A percentile compares a stretch with the other conserved stretches of the same genome.
phyloP scores from a whole-genome alignment of 1,140 invertebrate genomes.

The Cephus cinctus region DNA sequence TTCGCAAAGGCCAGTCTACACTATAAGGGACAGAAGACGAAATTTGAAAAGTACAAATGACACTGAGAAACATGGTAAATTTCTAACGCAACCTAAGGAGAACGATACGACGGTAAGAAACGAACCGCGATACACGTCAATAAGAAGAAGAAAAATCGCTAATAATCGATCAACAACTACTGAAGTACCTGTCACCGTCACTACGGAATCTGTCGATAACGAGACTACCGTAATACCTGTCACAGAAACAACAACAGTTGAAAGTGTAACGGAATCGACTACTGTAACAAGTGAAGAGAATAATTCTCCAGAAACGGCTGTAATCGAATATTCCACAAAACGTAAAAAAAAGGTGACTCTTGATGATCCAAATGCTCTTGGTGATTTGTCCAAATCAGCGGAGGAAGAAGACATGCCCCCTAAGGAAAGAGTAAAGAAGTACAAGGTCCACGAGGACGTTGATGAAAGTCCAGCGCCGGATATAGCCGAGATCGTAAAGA shows the following conservation, averaged over 20 bases:
- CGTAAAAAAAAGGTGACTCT: too few relatives aligned
- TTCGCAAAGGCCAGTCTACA: slow-evolving; percentile 26
- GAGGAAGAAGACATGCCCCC: neutral
- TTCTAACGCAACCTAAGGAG: slow-evolving; percentile 13
- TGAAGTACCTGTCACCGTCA: neutral
- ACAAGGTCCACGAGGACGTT: slow-evolving; percentile 21
- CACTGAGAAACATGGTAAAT: slow-evolving; percentile 25
- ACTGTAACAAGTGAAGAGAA: slow-evolving; percentile 13
- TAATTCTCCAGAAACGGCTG: slow-evolving; percentile 3
- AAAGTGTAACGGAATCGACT: neutral
- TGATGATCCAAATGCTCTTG: too few relatives aligned
- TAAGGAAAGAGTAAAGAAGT: slow-evolving; percentile 5
- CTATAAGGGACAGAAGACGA: slow-evolving; percentile 27
- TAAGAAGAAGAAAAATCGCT: slow-evolving; percentile 11
- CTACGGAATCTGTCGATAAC: too few relatives aligned
- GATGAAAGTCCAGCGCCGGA: slow-evolving; percentile 9
- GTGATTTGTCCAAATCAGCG: too few relatives aligned
- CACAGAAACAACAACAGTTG: neutral
- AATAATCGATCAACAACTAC: slow-evolving; percentile 8
- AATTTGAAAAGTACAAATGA: slow-evolving; percentile 24
- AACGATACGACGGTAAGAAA: slow-evolving; percentile 28
- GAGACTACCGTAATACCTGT: neutral
- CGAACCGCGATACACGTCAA: slow-evolving; percentile 35
- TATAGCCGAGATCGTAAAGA: neutral
- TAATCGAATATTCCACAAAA: slow-evolving; percentile 21